Base-by-base conservation (phyloP, 2,113 vertebrate genomes). In the Oreocharis arfaki region DNA sequence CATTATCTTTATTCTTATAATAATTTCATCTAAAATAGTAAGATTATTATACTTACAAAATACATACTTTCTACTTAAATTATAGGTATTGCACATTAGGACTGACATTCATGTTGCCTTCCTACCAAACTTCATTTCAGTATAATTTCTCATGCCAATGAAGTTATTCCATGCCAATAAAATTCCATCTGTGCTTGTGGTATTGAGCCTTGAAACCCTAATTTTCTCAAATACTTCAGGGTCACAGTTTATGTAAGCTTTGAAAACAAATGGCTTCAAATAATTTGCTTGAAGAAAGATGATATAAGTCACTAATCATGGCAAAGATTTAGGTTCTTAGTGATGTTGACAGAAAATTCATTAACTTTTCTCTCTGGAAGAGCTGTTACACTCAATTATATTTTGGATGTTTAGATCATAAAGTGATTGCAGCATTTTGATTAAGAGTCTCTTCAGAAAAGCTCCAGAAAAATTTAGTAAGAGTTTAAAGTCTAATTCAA, bases 221-320 rank as follows among this genome's bases (percentile, higher is more conserved):
- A 84, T 76, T 87, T 81, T 76, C 35, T 83, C 44, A 91, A 32
- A 32, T 75, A 71, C 70, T 91, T 81, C 74, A 73, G 24, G 53
- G 37, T 21, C 37, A 53, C 13, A 56, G 60, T 81, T 71, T 91
- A 63, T 88, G 33, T 50, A 92, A 46, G 41, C 46, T 70, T 81
- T 87, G 46, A 85, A 95, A 92, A 87, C 67, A 6, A 91, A 57
- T 8, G 3, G 22, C 33, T 93, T 92, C 77, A 28, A 92, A 80
- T 83, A 93, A 63, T 82, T 67, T 87, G 39, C 64, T 93, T 82
- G 87, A 89, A 81, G 64, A 93, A 93, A 89, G 53, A 92, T 74
- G 49, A 89, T 63, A 37, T 67, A 75, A 89, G 64, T 86, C 83
- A 93, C 89, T 93, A 86, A 86, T 86, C 53, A 64, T 28, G 26